These are phyloP conservation scores for Synergus umbraculus DNA, from an alignment of 2,888 invertebrate genomes.

Conservation along the genomic window DNA sequence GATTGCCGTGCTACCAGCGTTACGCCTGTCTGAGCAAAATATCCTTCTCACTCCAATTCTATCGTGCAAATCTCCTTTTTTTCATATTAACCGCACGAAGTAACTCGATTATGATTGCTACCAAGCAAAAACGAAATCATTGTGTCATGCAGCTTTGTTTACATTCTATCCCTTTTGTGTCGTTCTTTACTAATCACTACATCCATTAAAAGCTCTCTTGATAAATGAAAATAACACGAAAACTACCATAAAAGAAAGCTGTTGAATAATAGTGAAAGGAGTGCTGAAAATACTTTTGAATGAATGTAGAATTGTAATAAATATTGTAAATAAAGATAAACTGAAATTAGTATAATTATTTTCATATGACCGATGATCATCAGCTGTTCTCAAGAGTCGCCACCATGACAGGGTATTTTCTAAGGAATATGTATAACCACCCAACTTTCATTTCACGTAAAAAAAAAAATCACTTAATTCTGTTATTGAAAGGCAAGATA, in stretches of 20 bases:
- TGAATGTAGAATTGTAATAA: too few species aligned
- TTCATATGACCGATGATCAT: not conserved
- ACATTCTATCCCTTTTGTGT: not conserved
- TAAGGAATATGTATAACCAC: not conserved
- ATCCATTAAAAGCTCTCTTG: not conserved
- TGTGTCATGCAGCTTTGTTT: not conserved
- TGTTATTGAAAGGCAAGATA: too few species aligned
- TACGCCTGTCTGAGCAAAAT: conserved; percentile 56
- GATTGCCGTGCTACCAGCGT: conserved; percentile 54
- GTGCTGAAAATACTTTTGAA: not conserved
- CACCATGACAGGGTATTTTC: not conserved
- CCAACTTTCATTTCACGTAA: too few species aligned
- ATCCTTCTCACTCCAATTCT: conserved; percentile 46
- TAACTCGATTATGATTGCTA: conserved; percentile 21
- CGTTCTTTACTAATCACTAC: not conserved
- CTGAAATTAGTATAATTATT: too few species aligned
- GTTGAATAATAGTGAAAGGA: not conserved
- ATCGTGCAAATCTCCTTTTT: conserved; percentile 23
- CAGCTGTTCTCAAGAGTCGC: not conserved
- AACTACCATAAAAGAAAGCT: not conserved
- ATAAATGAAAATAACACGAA: not conserved
- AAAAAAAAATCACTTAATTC: too few species aligned
- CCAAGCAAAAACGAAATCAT: conserved; percentile 4
- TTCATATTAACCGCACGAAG: not conserved
- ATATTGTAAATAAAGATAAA: too few species aligned